Evolutionary conservation across 2,888 invertebrate species (phyloP).

Genomic region (Stegana nigrithorax): DNA sequence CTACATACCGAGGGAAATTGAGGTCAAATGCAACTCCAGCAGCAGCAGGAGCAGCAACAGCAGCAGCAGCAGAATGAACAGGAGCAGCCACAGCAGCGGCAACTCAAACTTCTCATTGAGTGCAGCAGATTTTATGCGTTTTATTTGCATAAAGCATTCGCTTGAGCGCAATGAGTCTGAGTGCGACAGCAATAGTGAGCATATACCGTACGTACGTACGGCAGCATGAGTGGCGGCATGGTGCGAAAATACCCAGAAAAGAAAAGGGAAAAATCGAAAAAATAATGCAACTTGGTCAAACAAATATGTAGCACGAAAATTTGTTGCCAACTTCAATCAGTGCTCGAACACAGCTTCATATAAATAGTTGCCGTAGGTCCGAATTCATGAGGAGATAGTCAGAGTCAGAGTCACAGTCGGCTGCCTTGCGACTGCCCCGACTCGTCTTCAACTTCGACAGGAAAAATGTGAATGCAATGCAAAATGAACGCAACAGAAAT

Average conservation of each 20-base stretch:
- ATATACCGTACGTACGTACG: too few relatives aligned
- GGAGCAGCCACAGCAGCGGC: too few relatives aligned
- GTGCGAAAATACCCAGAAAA: too few relatives aligned
- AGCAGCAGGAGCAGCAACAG: too few relatives aligned
- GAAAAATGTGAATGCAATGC: not conserved
- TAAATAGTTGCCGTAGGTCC: not conserved
- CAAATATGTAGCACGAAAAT: constrained; percentile 12
- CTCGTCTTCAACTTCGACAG: not conserved
- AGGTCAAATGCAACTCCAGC: constrained; percentile 6
- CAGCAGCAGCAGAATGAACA: too few relatives aligned
- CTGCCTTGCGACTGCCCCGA: not conserved
- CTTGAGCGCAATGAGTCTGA: not conserved
- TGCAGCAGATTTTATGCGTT: constrained; percentile 8
- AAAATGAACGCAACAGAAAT: constrained; percentile 20
- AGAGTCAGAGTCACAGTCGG: not conserved
- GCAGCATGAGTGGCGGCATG: too few relatives aligned
- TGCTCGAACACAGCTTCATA: constrained; percentile 10
- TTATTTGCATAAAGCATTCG: constrained; percentile 11
- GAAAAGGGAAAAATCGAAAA: not conserved
- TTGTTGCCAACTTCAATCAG: constrained; percentile 26
- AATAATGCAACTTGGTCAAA: constrained; percentile 3
- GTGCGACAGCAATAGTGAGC: not conserved
- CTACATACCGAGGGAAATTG: not conserved
- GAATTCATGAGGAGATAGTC: not conserved
- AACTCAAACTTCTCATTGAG: not conserved